Evolutionary conservation across 1,140 invertebrate species (phyloP).

Genomic region (Venustaconcha ellipsiformis): DNA sequence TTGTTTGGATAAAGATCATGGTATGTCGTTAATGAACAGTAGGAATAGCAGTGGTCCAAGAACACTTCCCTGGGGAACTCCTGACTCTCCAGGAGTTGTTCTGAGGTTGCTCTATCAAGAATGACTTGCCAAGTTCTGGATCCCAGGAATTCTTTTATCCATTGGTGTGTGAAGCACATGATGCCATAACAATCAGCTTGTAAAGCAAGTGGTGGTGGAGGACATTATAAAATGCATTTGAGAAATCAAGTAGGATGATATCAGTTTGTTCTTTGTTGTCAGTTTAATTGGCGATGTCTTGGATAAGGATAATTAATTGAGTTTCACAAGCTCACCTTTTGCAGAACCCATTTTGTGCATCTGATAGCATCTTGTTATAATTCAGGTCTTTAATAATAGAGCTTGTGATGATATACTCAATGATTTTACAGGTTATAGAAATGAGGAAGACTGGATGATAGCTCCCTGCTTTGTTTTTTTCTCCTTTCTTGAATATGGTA

Average conservation of each 20-base stretch:
- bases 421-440: no score
- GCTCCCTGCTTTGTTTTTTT: no score
- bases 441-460: no score
- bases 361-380: background rate
- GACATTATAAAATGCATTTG: no score
- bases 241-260: background rate
- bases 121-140: slow-evolving; percentile 15
- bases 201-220: no score
- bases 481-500: background rate
- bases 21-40: slow-evolving; percentile 23
- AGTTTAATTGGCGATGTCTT: background rate
- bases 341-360: background rate
- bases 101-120: slow-evolving; percentile 4
- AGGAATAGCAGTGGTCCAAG: slow-evolving; percentile 8
- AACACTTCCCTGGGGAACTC: slow-evolving; percentile 23
- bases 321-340: background rate
- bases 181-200: slow-evolving; percentile 6
- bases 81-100: slow-evolving; percentile 12
- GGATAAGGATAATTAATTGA: background rate
- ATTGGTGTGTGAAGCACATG: background rate
- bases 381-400: background rate
- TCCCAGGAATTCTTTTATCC: slow-evolving; percentile 23
- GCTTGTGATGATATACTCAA: background rate
- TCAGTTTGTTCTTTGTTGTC: background rate
- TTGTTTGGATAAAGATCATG: background rate